phyloP scores from a whole-genome alignment of 1,140 invertebrate species.

The Asobara japonica region DNA sequence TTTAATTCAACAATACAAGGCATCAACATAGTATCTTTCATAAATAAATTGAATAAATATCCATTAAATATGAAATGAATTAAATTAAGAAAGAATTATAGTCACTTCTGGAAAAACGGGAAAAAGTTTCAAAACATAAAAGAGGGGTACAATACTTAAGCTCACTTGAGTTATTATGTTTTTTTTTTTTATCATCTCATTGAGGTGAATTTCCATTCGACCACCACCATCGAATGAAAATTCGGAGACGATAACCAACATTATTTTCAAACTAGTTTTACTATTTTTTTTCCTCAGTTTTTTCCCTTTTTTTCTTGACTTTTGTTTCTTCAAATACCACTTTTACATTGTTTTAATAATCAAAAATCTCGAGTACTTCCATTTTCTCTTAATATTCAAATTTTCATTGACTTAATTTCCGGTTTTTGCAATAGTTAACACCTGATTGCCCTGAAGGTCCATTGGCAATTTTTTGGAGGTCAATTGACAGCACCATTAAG shows the following conservation, averaged over 20 bases:
- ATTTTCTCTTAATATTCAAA: conserved; percentile 38
- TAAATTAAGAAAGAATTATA: conserved; percentile 52
- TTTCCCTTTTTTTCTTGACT: conserved; percentile 34
- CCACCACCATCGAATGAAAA: conserved; percentile 65
- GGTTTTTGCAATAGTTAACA: conserved; percentile 28
- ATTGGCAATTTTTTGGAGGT: background rate
- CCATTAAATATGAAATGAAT: conserved; percentile 54
- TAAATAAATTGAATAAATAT: conserved; percentile 45
- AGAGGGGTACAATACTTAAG: conserved; percentile 51
- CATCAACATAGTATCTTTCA: conserved; percentile 53
- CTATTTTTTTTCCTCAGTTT: conserved; percentile 34
- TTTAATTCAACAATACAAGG: conserved; percentile 53
- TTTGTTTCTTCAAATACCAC: conserved; percentile 25
- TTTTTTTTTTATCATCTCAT: conserved; percentile 50
- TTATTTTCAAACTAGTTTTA: background rate
- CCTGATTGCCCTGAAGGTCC: conserved; percentile 26
- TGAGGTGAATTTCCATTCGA: conserved; percentile 56
- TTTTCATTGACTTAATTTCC: conserved; percentile 42
- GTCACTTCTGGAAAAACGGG: conserved; percentile 67
- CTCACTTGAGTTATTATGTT: conserved; percentile 59
- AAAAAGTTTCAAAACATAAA: conserved; percentile 55
- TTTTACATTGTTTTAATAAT: conserved; percentile 8
- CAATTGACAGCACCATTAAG: conserved; percentile 23
- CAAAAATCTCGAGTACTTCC: background rate
- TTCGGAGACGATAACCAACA: conserved; percentile 40